Percentiles rank a stretch among this genome's conserved stretches.
These are phyloP conservation scores for Phoxinus phoxinus DNA, from an alignment of 2,113 vertebrate genomes.

Conservation along the genomic window DNA sequence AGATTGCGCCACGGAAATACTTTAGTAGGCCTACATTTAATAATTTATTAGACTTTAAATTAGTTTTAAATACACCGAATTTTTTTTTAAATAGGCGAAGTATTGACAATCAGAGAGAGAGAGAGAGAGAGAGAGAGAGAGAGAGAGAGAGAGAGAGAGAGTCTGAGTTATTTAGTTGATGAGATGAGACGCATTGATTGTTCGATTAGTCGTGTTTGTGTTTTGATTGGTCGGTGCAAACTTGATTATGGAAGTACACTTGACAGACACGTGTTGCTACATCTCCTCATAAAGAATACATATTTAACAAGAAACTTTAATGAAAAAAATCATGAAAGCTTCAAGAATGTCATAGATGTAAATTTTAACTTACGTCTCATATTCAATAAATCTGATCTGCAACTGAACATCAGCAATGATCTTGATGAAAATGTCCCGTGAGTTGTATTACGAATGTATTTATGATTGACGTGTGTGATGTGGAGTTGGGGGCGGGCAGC, in stretches of 20 bases:
- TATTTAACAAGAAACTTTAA: background rate
- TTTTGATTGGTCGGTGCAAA: constrained; percentile 24
- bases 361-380: background rate
- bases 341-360: background rate
- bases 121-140: background rate
- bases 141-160: background rate
- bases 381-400: background rate
- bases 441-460: constrained; percentile 23
- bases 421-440: constrained; percentile 11
- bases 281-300: background rate
- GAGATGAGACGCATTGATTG: background rate
- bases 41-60: background rate
- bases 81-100: background rate
- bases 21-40: background rate
- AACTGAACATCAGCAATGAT: background rate
- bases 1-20: background rate
- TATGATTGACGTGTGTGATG: background rate
- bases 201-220: background rate
- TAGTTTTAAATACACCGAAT: background rate
- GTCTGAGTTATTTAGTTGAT: background rate
- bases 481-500: constrained; percentile 6
- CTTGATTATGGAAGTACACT: background rate
- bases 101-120: background rate
- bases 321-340: no score
- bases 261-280: background rate